Percentiles rank a stretch among this genome's conserved stretches.
phyloP scores from a whole-genome alignment of 2,888 invertebrate species.

The Archips crataeganus region DNA sequence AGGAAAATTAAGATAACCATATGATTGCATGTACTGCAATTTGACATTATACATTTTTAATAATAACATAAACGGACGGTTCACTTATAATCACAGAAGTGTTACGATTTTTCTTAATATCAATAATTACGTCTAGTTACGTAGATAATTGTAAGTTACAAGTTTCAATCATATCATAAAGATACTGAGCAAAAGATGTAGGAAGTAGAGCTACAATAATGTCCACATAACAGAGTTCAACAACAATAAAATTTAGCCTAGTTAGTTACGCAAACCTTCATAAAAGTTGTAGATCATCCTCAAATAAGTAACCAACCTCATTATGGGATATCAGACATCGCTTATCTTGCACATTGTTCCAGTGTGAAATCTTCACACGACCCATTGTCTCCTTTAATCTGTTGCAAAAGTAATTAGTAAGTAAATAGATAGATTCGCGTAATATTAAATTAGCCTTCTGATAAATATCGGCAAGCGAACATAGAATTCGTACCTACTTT shows the following conservation, averaged over 20 bases:
- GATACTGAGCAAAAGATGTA: neutral
- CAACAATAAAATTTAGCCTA: constrained; percentile 2
- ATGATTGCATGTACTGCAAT: no score
- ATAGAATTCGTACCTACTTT: neutral
- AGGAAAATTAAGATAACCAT: no score
- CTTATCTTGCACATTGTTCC: constrained; percentile 35
- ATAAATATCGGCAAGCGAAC: neutral
- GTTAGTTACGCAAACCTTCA: constrained; percentile 29
- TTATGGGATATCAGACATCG: constrained; percentile 31
- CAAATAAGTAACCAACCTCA: constrained; percentile 33
- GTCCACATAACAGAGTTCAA: neutral
- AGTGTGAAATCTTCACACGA: constrained; percentile 27
- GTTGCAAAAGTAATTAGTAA: constrained; percentile 33
- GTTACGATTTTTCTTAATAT: neutral
- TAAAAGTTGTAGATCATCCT: constrained; percentile 33
- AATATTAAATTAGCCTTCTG: constrained; percentile 2
- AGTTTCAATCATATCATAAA: neutral
- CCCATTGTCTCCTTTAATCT: constrained; percentile 25
- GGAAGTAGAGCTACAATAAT: neutral
- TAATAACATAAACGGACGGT: no score
- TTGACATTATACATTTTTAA: no score
- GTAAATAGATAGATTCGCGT: constrained; percentile 16
- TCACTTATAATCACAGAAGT: neutral
- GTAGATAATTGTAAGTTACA: neutral
- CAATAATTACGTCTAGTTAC: neutral